These are phyloP conservation scores for Hyperoplus immaculatus DNA, from an alignment of 2,797 vertebrate genomes.

Conservation along the genomic window DNA sequence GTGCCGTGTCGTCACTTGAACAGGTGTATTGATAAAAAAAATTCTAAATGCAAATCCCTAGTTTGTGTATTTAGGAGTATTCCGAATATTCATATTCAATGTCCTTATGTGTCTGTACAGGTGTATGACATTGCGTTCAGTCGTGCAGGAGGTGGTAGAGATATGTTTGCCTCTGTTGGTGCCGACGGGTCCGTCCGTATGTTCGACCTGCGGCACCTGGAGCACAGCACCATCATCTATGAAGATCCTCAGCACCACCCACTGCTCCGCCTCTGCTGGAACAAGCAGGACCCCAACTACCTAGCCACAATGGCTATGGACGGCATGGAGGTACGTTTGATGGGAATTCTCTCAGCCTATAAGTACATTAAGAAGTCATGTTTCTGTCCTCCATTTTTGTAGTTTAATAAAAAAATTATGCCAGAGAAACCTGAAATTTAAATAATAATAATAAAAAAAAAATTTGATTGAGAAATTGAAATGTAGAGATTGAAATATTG, in stretches of 20 bases:
- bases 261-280: constrained; percentile 98
- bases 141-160: constrained; percentile 94
- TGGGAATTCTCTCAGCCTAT: not conserved
- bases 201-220: constrained; percentile 98
- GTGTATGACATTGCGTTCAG: constrained; percentile 99
- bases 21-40: not conserved
- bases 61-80: too few species aligned
- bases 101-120: constrained; percentile 70
- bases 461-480: too few species aligned
- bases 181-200: constrained; percentile 97
- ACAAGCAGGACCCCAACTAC: constrained; percentile 99
- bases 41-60: too few species aligned
- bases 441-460: not conserved
- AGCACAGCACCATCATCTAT: constrained; percentile 99
- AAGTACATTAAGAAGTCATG: too few species aligned
- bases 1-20: too few species aligned
- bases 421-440: not conserved
- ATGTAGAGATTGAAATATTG: not conserved
- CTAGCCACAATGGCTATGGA: constrained; percentile 99
- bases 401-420: not conserved
- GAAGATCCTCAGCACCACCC: constrained; percentile 99
- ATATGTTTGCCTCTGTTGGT: constrained; percentile 98
- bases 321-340: constrained; percentile 94
- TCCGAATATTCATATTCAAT: not conserved
- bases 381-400: not conserved